Evolutionary conservation across 2,113 vertebrate genomes (phyloP).

Genomic region (Aegithalos caudatus): DNA sequence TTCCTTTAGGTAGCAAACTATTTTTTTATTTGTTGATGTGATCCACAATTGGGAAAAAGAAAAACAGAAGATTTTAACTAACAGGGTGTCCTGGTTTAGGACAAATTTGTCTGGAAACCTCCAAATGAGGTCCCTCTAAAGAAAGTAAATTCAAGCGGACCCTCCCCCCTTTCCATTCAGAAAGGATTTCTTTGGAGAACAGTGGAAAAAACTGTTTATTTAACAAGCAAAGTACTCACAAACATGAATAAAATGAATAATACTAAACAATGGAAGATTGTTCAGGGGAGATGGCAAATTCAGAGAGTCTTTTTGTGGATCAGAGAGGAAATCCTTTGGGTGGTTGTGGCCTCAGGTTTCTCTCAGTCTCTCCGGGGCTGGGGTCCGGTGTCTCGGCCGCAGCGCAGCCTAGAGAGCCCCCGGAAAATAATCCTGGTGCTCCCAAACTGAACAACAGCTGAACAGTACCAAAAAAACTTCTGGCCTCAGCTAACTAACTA

Average conservation of each 20-base stretch:
- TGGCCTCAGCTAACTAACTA: background rate
- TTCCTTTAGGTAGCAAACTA: background rate
- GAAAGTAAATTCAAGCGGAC: background rate
- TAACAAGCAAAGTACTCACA: background rate
- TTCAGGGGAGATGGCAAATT: background rate
- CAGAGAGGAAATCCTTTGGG: background rate
- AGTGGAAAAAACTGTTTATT: background rate
- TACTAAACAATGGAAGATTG: background rate
- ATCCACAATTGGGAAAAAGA: background rate
- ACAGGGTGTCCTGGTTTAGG: background rate
- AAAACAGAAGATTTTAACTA: background rate
- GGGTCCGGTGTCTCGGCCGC: rapidly evolving
- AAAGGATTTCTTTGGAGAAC: background rate
- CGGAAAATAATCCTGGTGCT: rapidly evolving
- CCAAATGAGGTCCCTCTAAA: background rate
- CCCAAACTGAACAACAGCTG: background rate
- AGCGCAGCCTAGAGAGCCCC: background rate
- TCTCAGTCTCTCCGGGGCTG: background rate
- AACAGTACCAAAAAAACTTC: background rate
- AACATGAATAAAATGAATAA: background rate
- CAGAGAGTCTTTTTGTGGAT: background rate
- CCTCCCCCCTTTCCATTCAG: rapidly evolving
- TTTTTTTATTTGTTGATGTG: background rate
- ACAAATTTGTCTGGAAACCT: background rate
- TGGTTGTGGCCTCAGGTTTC: background rate